phyloP scores from a whole-genome alignment of 2,113 vertebrate species.

The Pedetes capensis region DNA sequence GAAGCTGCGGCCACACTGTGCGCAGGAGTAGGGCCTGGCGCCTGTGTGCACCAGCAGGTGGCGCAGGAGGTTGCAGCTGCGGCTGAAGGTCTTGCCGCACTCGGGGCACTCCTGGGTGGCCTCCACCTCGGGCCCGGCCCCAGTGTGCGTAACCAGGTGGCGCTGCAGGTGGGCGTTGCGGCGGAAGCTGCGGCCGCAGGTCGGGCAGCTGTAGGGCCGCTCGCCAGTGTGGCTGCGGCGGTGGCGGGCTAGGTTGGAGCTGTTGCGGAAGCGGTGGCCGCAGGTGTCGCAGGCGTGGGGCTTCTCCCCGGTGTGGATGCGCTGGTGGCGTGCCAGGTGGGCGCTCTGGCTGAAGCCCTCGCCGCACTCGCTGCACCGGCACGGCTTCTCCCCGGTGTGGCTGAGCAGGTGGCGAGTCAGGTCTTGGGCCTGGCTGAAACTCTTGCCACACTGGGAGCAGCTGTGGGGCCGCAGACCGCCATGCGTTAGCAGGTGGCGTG shows the following conservation, averaged over 20 bases:
- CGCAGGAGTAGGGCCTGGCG: constrained; percentile 64
- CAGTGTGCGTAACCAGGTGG: constrained; percentile 70
- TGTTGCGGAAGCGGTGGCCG: constrained; percentile 75
- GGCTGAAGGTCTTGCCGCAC: constrained; percentile 76
- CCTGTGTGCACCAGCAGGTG: constrained; percentile 72
- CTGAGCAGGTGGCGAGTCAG: constrained; percentile 79
- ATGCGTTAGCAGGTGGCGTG: constrained; percentile 75
- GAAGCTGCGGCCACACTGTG: constrained; percentile 70
- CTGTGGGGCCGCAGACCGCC: constrained; percentile 59
- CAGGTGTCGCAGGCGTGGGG: constrained; percentile 71
- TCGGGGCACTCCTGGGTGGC: constrained; percentile 62
- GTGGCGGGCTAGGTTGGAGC: constrained; percentile 76
- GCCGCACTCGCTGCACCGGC: constrained; percentile 83
- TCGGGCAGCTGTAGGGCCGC: constrained; percentile 71
- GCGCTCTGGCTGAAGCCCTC: constrained; percentile 85
- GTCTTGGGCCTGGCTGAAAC: constrained; percentile 73
- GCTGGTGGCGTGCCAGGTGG: constrained; percentile 84
- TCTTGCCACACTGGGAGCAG: constrained; percentile 74
- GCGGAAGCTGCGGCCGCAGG: constrained; percentile 75
- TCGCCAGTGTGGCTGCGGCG: constrained; percentile 71
- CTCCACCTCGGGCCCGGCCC: neutral
- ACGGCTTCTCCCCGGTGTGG: constrained; percentile 75
- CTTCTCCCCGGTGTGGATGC: constrained; percentile 80
- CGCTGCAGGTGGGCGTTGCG: constrained; percentile 77
- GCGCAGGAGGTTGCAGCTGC: constrained; percentile 68